Evolutionary conservation across 53 echinoderm and acorn worm species (phyloP).

Genomic region (Crossaster papposus): DNA sequence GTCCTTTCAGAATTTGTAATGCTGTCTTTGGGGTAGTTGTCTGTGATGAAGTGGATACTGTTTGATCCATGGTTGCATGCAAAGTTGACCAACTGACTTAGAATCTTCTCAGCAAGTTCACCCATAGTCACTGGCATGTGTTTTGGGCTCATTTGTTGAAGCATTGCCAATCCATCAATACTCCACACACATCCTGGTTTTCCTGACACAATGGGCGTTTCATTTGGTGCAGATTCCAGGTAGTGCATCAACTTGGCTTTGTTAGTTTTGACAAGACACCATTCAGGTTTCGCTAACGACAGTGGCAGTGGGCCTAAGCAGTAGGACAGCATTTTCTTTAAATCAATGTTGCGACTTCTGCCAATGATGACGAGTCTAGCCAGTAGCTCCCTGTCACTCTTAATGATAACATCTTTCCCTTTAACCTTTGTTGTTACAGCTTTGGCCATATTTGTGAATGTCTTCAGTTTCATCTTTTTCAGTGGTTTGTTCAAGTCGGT

Average conservation of each 20-base stretch:
- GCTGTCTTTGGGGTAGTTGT: constrained; percentile 60
- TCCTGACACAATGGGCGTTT: not conserved
- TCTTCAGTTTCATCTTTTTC: constrained; percentile 63
- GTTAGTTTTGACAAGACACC: constrained; percentile 68
- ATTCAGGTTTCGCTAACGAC: constrained; percentile 48
- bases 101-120: constrained; percentile 41
- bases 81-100: constrained; percentile 29
- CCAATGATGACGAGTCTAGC: constrained; percentile 64
- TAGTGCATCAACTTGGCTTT: constrained; percentile 62
- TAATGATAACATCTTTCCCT: constrained; percentile 55
- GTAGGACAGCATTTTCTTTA: constrained; percentile 53
- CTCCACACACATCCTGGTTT: constrained; percentile 50
- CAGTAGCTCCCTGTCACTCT: constrained; percentile 56
- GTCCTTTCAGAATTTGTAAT: constrained; percentile 71
- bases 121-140: constrained; percentile 59
- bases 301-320: constrained; percentile 52
- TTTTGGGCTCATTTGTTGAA: constrained; percentile 43
- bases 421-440: constrained; percentile 13
- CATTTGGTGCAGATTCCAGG: constrained; percentile 19
- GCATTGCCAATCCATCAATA: constrained; percentile 61
- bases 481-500: constrained; percentile 34
- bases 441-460: constrained; percentile 45
- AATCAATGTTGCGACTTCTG: constrained; percentile 60
- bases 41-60: constrained; percentile 70
- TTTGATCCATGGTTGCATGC: constrained; percentile 6